Base-by-base conservation (phyloP, 2,888 invertebrate species). In the Ormyrus labotus region DNA sequence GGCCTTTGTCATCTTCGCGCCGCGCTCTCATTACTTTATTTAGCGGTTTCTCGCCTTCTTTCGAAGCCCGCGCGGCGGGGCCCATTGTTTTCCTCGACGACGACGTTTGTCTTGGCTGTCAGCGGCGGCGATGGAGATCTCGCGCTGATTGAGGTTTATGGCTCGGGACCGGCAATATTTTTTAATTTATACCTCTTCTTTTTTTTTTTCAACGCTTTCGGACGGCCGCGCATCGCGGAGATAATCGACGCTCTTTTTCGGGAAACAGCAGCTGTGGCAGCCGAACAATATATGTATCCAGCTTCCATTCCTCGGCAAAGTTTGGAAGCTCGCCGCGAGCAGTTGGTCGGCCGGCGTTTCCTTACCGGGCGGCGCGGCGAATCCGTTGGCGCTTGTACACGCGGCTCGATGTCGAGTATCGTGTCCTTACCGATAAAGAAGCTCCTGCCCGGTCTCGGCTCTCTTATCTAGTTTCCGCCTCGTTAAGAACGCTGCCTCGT, bases 381-480 rank as follows among this genome's bases (percentile, higher is more conserved):
- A 76, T 76, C 57, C 47, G n/a, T 61, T 69, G 13, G 61, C 75
- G 47, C 8, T 51, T 34, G 11, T 75, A 60, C 57, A 68, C 13
- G 73, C 55, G 13, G 55, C 48, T 73, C 58, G 65, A 74, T 34
- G 70, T 53, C 63, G 58, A 65, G 53, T 78, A 65, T 71, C 64
- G 70, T 48, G 72, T 78, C 64, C 64, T 71, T 64, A 58, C 19
- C 74, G 74, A 75, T 80, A 81, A 79, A 75, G 81, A 81, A 81
- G 75, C 73, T 73, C 69, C 78, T 78, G 58, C 63, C 13, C 11
- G 61, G 72, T 65, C 53, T 45, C 11, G 1, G 10, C 6, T 10
- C 58, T 7, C 77, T 80, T 82, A 82, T 82, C 82, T 82, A 77
- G 82, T 82, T 82, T 82, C 82, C 82, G 82, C 82, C 82, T 77